Evolutionary conservation across 2,797 vertebrate genomes (phyloP).

Genomic region (Enoplosus armatus): DNA sequence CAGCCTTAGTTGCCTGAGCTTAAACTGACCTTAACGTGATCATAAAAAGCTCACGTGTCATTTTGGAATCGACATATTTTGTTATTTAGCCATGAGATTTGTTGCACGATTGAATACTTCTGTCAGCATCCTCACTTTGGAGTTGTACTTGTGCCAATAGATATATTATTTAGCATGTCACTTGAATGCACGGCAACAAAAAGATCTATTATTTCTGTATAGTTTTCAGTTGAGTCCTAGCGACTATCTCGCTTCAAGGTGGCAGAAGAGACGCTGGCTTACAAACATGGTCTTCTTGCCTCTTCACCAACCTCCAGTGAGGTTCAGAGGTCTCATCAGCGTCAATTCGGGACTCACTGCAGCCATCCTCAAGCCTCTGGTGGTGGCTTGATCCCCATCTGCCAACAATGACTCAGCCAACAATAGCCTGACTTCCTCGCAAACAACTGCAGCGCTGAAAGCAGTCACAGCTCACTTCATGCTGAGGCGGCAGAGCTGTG

Average conservation of each 20-base stretch:
- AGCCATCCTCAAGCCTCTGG: constrained; percentile 6
- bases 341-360: not conserved
- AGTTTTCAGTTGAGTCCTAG: not conserved
- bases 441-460: not conserved
- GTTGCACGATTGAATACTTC: not conserved
- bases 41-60: not conserved
- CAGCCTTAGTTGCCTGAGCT: not conserved
- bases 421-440: constrained; percentile 1
- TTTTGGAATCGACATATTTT: not conserved
- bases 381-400: constrained; percentile 14
- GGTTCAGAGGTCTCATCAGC: constrained; percentile 28
- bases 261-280: not conserved
- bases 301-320: not conserved
- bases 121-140: not conserved
- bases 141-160: not conserved
- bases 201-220: not conserved
- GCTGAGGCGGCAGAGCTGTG: constrained; percentile 1
- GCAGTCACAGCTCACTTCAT: constrained; percentile 11
- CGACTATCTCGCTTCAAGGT: not conserved
- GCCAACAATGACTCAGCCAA: constrained; percentile 28
- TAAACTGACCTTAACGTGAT: not conserved
- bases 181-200: not conserved
- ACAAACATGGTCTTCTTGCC: not conserved
- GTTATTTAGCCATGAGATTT: not conserved
- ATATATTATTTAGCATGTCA: not conserved